Percentiles rank a stretch among this genome's conserved stretches.
phyloP scores from a whole-genome alignment of 2,797 vertebrate genomes.

The Anomalospiza imberbis region DNA sequence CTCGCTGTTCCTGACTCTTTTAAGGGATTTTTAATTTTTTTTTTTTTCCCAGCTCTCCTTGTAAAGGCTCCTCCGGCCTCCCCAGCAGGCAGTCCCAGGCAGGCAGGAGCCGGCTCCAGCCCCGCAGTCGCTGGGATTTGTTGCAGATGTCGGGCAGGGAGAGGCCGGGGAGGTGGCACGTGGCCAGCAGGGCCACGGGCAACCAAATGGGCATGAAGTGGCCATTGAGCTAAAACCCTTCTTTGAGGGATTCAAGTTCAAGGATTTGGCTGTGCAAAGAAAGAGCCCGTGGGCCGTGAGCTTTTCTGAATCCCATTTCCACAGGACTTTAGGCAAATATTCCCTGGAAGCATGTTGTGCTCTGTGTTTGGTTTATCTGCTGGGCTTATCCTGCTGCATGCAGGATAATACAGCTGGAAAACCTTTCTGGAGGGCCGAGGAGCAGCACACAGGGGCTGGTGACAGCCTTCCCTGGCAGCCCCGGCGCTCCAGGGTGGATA shows the following conservation, averaged over 20 bases:
- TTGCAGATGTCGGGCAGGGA: not conserved
- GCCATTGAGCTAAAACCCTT: not conserved
- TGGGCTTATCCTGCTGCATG: not conserved
- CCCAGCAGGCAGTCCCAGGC: not conserved
- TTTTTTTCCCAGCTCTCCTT: not conserved
- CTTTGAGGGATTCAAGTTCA: not conserved
- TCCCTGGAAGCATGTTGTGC: not conserved
- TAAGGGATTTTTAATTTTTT: not conserved
- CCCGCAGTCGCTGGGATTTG: not conserved
- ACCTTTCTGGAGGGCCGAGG: not conserved
- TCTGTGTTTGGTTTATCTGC: not conserved
- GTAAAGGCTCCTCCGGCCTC: not conserved
- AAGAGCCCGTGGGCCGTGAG: not conserved
- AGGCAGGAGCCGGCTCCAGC: not conserved
- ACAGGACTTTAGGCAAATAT: not conserved
- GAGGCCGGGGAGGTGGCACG: fast-evolving
- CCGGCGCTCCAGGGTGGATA: fast-evolving
- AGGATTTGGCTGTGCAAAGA: not conserved
- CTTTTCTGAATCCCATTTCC: not conserved
- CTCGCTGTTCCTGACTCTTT: not conserved
- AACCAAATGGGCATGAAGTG: not conserved
- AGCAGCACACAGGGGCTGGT: not conserved
- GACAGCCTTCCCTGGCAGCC: not conserved
- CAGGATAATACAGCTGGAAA: not conserved
- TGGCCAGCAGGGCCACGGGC: not conserved